Percentiles rank a stretch among this genome's conserved stretches.
Conservation (phyloP, 53 echinoderm and acorn worm genomes). For the Hippasteria phrygiana region DNA sequence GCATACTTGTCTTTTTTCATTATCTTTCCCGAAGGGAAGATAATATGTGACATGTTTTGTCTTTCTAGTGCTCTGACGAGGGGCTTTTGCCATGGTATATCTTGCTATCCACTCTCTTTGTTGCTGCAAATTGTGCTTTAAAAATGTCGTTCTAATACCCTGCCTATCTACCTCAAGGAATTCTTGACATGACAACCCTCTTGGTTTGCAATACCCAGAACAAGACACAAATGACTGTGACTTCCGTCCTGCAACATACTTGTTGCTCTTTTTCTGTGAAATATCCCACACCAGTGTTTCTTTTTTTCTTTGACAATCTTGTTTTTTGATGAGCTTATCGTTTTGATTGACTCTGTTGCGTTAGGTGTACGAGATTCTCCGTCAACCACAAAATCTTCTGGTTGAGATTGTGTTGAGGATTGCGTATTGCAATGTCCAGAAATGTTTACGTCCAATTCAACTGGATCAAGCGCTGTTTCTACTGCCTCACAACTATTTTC, state of each 20-base stretch:
- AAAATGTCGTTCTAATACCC: slow-evolving; percentile 52
- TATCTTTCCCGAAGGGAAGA: slow-evolving; percentile 36
- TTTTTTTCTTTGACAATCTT: slow-evolving; percentile 26
- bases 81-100: background rate
- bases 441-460: background rate
- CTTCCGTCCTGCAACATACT: background rate
- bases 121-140: slow-evolving; percentile 48
- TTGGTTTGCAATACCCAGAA: background rate
- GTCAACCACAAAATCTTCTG: slow-evolving; percentile 36
- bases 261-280: slow-evolving; percentile 13
- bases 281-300: slow-evolving; percentile 14
- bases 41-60: background rate
- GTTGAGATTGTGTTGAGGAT: slow-evolving; percentile 16
- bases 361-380: slow-evolving; percentile 21
- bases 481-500: background rate
- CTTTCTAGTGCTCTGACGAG: background rate
- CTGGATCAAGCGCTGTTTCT: background rate
- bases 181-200: background rate
- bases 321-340: background rate
- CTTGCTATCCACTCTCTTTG: slow-evolving; percentile 74
- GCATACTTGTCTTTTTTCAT: background rate
- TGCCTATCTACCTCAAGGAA: background rate
- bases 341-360: background rate
- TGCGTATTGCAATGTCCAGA: background rate
- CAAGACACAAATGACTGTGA: background rate